Conservation (phyloP, 2,888 invertebrate genomes). For the Iselma pallidipennis region DNA sequence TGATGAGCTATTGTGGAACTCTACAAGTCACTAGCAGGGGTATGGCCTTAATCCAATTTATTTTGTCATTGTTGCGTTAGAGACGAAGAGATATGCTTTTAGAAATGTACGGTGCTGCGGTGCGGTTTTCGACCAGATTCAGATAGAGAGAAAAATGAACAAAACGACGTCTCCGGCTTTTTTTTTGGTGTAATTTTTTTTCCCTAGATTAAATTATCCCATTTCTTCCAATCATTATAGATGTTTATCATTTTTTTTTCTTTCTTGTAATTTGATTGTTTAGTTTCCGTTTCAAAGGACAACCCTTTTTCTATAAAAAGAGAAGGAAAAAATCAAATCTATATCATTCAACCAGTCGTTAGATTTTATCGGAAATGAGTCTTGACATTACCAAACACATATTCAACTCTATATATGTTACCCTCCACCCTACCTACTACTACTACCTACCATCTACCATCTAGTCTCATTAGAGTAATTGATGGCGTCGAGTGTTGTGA, state of each 20-base stretch:
- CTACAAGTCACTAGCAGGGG: conserved; percentile 54
- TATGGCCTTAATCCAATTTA: conserved; percentile 58
- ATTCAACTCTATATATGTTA: conserved; percentile 29
- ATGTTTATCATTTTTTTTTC: neutral
- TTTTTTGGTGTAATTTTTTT: too few relatives aligned
- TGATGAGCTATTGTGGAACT: conserved; percentile 57
- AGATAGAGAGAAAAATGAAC: too few relatives aligned
- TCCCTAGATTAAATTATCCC: neutral
- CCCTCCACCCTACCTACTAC: conserved; percentile 26
- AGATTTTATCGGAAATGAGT: conserved; percentile 54
- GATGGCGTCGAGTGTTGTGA: conserved; percentile 55
- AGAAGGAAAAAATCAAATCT: conserved; percentile 43
- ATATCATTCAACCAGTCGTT: conserved; percentile 45
- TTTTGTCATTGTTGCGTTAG: conserved; percentile 57
- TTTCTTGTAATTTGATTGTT: neutral
- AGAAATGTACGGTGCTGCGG: conserved; percentile 25
- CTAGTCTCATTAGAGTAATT: conserved; percentile 56
- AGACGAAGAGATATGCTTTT: conserved; percentile 44
- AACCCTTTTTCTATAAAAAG: neutral
- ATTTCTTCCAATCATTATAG: neutral
- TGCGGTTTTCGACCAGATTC: conserved; percentile 27
- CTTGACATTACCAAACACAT: conserved; percentile 47
- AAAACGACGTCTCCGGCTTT: neutral
- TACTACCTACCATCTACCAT: conserved; percentile 38
- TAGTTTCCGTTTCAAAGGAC: neutral